Evolutionary conservation across 2,113 vertebrate genomes (phyloP).

Genomic region (Hypanus sabinus): DNA sequence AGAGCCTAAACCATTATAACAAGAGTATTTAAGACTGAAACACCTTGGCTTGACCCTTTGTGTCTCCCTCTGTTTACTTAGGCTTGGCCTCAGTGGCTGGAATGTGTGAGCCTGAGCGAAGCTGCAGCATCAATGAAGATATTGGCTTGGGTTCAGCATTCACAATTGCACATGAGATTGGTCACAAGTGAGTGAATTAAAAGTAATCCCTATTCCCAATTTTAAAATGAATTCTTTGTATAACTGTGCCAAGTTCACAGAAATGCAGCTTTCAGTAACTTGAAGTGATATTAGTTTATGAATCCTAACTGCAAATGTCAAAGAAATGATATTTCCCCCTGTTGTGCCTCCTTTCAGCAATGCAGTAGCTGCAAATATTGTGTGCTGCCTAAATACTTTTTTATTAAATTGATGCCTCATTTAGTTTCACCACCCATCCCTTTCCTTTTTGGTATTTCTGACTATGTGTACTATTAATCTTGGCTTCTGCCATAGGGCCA

Average conservation of each 20-base stretch:
- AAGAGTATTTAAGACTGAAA: constrained; percentile 64
- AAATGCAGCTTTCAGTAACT: constrained; percentile 32
- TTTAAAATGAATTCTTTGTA: constrained; percentile 37
- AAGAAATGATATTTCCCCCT: constrained; percentile 2
- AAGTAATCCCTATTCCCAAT: constrained; percentile 46
- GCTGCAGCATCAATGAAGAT: constrained; percentile 99
- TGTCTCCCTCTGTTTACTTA: constrained; percentile 75
- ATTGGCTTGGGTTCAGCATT: constrained; percentile 96
- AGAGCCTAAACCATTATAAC: constrained; percentile 71
- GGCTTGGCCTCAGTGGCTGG: constrained; percentile 97
- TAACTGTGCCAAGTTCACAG: constrained; percentile 23
- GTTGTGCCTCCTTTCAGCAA: not conserved
- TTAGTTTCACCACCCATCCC: not conserved
- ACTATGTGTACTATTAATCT: not conserved
- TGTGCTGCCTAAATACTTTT: not conserved
- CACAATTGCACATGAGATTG: constrained; percentile 98
- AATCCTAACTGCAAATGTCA: constrained; percentile 31
- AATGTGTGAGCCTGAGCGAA: constrained; percentile 98
- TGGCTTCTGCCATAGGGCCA: not conserved
- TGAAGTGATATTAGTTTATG: constrained; percentile 26
- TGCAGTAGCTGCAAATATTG: constrained; percentile 20
- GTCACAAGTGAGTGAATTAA: constrained; percentile 92
- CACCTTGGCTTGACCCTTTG: constrained; percentile 75
- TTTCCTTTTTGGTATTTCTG: not conserved
- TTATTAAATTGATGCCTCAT: not conserved